phyloP scores from a whole-genome alignment of 2,113 vertebrate species.

The Ranitomeya imitator region DNA sequence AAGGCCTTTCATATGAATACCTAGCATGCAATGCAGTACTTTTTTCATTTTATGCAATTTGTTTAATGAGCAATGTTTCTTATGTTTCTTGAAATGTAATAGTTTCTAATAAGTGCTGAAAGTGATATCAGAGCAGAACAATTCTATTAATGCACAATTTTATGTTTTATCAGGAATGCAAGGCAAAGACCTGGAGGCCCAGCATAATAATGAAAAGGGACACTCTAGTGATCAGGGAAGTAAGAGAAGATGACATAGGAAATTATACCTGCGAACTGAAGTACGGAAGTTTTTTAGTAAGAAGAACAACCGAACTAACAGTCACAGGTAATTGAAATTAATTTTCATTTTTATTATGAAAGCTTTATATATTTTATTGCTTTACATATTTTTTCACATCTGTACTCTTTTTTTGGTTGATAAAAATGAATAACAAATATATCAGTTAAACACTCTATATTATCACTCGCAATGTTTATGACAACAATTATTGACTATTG shows the following conservation, averaged over 20 bases:
- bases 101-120: neutral
- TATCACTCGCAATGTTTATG: neutral
- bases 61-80: neutral
- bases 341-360: neutral
- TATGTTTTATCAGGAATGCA: constrained; percentile 84
- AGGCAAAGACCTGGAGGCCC: constrained; percentile 87
- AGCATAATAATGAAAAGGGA: constrained; percentile 87
- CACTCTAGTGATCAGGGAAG: constrained; percentile 87
- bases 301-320: constrained; percentile 93
- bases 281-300: constrained; percentile 91
- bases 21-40: too few relatives aligned
- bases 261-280: constrained; percentile 98
- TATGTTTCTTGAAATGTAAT: neutral
- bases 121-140: neutral
- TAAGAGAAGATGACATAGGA: constrained; percentile 96
- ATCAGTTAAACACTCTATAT: neutral
- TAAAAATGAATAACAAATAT: too few relatives aligned
- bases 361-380: neutral
- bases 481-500: neutral
- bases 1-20: too few relatives aligned
- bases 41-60: too few relatives aligned
- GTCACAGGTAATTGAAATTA: constrained; percentile 85
- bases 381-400: neutral
- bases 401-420: neutral
- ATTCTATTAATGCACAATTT: constrained; percentile 41